Evolutionary conservation across 2,113 vertebrate genomes (phyloP), one percentile per base, ranked within the genome.

Genomic region (Monopterus albus): DNA sequence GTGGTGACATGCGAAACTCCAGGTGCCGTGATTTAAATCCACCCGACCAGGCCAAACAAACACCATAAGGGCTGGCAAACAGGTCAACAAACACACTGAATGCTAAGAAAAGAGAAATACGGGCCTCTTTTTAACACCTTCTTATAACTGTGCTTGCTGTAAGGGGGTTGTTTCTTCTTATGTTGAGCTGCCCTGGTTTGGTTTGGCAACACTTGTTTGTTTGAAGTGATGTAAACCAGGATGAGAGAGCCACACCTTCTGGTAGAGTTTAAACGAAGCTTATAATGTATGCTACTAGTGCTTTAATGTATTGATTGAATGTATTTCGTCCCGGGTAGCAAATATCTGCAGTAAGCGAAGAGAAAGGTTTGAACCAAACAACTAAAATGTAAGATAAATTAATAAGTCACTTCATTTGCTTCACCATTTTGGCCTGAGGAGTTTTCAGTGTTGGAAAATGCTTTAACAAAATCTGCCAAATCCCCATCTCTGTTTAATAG

Each of bases 171-270:
- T n/a, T n/a, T n/a, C n/a, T n/a, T n/a, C n/a, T n/a, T n/a, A n/a
- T n/a, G n/a, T n/a, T n/a, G n/a, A n/a, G n/a, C n/a, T n/a, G n/a
- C n/a, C n/a, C n/a, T n/a, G n/a, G 42, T 49, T 63, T 63, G 51
- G 11, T 52, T 75, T 55, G 65, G 15, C 7, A 58, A 59, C 28
- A 39, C 20, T 49, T 51, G 38, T 46, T 51, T 72, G 23, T 49
- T 53, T 64, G 72, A 40, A 56, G 20, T 39, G 58, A 74, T 61
- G 50, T 63, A n/a, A n/a, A n/a, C n/a, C n/a, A 72, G 50, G n/a
- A 51, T 61, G 38, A 26, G 23, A 20, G 26, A 7, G 42, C 76
- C 86, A 87, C 88, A 78, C 86, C 84, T 86, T 82, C 77, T 7
- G 17, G n/a, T 49, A 8, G 11, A 31, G n/a, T 12, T 31, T 31